Conservation (phyloP, 2,113 vertebrate species). For the Hystrix brachyura region DNA sequence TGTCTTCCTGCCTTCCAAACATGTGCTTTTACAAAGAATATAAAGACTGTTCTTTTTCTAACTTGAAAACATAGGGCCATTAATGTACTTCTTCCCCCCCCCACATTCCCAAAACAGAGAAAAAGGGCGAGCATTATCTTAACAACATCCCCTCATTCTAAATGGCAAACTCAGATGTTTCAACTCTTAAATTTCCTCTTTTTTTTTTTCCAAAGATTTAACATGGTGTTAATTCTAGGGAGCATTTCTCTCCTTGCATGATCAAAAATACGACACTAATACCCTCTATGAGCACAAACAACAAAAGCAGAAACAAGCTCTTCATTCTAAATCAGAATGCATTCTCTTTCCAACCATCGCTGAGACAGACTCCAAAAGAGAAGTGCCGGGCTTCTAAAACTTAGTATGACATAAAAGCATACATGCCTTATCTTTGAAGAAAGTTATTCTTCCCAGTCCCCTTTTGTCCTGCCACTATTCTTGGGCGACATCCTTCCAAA, state of each 20-base stretch:
- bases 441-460: constrained; percentile 23
- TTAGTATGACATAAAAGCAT: neutral
- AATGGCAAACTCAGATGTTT: constrained; percentile 35
- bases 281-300: neutral
- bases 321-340: neutral
- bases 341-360: neutral
- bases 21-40: neutral
- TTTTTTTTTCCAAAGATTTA: constrained; percentile 29
- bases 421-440: neutral
- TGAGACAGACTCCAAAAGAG: neutral
- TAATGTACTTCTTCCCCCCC: neutral
- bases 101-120: neutral
- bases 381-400: constrained; percentile 11
- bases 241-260: neutral
- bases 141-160: constrained; percentile 1
- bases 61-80: neutral
- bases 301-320: neutral
- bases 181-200: neutral
- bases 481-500: neutral
- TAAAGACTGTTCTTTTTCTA: neutral
- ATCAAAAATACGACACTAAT: constrained; percentile 18
- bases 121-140: neutral
- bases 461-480: neutral
- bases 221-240: constrained; percentile 23
- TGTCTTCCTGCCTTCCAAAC: neutral